A percentile compares a stretch with the other conserved stretches of the same genome.
phyloP scores from a whole-genome alignment of 2,113 vertebrate species.

The Phrynocephalus versicolor region DNA sequence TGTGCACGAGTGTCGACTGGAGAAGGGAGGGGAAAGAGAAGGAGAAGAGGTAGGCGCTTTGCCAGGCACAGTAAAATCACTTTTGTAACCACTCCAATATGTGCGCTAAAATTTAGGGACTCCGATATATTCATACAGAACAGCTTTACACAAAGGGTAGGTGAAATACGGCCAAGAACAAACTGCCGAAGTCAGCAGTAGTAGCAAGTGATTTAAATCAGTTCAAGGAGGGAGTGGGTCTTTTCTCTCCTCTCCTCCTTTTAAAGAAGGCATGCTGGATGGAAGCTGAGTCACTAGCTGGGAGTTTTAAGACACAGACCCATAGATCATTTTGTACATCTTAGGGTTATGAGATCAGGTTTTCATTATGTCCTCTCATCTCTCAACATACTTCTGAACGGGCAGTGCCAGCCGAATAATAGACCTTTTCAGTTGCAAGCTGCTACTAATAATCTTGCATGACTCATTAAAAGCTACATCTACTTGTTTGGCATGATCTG shows the following conservation, averaged over 20 bases:
- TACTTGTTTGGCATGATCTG: too few species aligned
- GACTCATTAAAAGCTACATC: too few species aligned
- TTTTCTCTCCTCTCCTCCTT: conserved; percentile 39
- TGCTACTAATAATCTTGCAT: too few species aligned
- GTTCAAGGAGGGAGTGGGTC: conserved; percentile 52
- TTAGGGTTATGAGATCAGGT: conserved; percentile 54
- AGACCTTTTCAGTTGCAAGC: too few species aligned
- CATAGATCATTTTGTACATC: conserved; percentile 66
- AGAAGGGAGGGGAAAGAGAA: conserved; percentile 27
- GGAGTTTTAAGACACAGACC: conserved; percentile 65
- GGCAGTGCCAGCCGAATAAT: too few species aligned
- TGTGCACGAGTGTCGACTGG: background rate
- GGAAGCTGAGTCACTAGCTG: conserved; percentile 59
- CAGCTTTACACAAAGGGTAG: conserved; percentile 69
- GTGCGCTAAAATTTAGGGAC: conserved; percentile 69
- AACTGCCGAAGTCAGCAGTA: conserved; percentile 71
- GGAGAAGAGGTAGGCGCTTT: conserved; percentile 57
- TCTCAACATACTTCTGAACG: too few species aligned
- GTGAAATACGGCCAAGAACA: conserved; percentile 69
- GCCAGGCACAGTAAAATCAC: conserved; percentile 66
- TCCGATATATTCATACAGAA: conserved; percentile 69
- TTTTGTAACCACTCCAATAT: conserved; percentile 70
- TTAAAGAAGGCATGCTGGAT: background rate
- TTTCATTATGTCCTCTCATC: too few species aligned
- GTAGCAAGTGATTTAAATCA: conserved; percentile 71